Base-by-base conservation (phyloP, 1,140 invertebrate genomes). In the Lysiphlebus fabarum region DNA sequence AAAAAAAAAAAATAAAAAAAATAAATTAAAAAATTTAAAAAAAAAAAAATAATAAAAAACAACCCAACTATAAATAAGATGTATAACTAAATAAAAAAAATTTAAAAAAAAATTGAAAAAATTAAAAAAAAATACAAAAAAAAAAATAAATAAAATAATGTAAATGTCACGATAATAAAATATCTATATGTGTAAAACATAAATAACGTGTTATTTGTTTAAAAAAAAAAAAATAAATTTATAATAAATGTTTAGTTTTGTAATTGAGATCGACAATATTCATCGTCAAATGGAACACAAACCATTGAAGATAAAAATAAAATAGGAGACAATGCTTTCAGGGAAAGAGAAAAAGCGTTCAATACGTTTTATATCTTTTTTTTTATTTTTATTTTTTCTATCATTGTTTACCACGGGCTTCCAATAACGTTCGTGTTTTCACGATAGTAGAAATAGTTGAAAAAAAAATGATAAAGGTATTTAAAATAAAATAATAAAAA, bases 361-460 rank as follows among this genome's bases (percentile, higher is more conserved):
- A 53, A 59, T 59, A 59, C 53, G 14, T 36, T 41, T 17, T 55
- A 45, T 55, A n/a, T 44, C 12, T 44, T 14, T 48, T 41, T 41
- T 34, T 33, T 55, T n/a, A 17, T 33, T 7, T 26, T 43, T 40
- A 17, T 14, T 49, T 5, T 49, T 40, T 26, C 40, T 40, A 17
- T 57, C 17, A 26, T 26, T 43, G 44, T 59, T 51, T 58, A 17
- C 11, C 7, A 0, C 5, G 26, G 38, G 48, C 49, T 51, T 58
- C 49, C 48, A 58, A 58, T 58, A 58, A 58, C 48, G 56, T 50
- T 58, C 56, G 45, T 44, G 41, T 59, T 59, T 59, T 49, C 45
- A 40, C 57, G 17, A 26, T 42, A 48, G 47, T 51, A 36, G 34
- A n/a, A 34, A 51, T 12, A 34, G 36, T 26, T 0, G 17, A 26